phyloP scores from a whole-genome alignment of 2,888 invertebrate species.

The Amaurobius ferox region DNA sequence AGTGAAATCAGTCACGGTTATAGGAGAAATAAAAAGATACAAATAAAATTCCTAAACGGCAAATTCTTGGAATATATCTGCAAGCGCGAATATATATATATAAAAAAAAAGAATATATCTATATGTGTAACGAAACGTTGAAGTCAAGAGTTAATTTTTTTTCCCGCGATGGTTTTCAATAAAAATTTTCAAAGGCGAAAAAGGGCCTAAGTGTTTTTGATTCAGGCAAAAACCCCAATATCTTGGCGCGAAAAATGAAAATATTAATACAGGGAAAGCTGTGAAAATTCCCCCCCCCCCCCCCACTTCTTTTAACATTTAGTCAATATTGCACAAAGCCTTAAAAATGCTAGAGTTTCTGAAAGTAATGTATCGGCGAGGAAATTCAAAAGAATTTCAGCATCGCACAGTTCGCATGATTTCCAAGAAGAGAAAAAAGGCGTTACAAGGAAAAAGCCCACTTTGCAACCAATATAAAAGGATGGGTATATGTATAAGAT shows the following conservation, averaged over 20 bases:
- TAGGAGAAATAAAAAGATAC: conserved; percentile 39
- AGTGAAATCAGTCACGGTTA: conserved; percentile 7
- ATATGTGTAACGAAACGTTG: not conserved
- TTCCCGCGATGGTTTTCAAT: conserved; percentile 59
- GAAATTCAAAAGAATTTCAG: conserved; percentile 4
- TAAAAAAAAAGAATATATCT: not conserved
- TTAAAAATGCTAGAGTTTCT: not conserved
- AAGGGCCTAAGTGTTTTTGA: conserved; percentile 43
- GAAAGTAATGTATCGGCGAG: not conserved
- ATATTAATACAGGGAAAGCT: not conserved
- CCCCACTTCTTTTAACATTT: not conserved
- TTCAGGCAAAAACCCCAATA: conserved; percentile 52
- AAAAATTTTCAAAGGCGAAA: conserved; percentile 40
- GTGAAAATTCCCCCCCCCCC: not conserved
- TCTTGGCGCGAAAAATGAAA: conserved; percentile 27
- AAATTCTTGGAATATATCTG: conserved; percentile 67
- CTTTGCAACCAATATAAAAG: conserved; percentile 1
- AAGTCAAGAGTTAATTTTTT: conserved; percentile 31
- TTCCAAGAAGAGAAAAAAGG: not conserved
- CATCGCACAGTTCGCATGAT: not conserved
- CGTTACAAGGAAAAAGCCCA: not conserved
- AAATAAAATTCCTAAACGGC: conserved; percentile 65
- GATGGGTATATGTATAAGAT: too few relatives aligned
- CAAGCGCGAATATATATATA: conserved; percentile 27
- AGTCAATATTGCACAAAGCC: not conserved